Evolutionary conservation across 2,113 vertebrate species (phyloP).

Genomic region (Zosterops hypoxanthus): DNA sequence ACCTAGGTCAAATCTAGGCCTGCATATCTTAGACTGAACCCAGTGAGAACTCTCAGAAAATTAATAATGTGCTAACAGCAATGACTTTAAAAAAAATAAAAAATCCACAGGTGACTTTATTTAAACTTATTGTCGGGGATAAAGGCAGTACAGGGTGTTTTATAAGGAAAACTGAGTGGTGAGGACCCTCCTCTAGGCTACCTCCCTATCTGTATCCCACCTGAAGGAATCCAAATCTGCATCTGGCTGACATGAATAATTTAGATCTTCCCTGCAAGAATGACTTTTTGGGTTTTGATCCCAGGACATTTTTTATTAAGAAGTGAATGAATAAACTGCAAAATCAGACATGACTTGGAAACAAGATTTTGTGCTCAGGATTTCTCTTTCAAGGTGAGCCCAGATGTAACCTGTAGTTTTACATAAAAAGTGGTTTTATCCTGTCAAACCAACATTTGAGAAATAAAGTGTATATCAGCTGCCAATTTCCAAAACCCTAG

Average conservation of each 20-base stretch:
- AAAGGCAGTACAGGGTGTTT: background rate
- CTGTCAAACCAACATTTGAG: background rate
- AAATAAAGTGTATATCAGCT: background rate
- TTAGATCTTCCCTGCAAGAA: background rate
- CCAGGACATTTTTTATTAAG: background rate
- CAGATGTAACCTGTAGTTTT: background rate
- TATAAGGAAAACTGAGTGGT: background rate
- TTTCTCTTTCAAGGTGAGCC: background rate
- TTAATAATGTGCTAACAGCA: background rate
- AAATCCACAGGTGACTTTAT: background rate
- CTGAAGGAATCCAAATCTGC: background rate
- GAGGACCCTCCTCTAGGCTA: background rate
- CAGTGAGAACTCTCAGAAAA: background rate
- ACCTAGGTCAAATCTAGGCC: background rate
- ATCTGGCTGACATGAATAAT: background rate
- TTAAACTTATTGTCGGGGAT: background rate
- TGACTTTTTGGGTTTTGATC: background rate
- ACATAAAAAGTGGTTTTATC: background rate
- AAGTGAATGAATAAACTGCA: background rate
- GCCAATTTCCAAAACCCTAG: background rate
- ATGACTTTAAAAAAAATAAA: background rate
- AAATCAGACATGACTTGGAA: background rate
- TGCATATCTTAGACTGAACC: background rate
- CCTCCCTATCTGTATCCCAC: background rate
- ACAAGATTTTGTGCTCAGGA: background rate